Evolutionary conservation across 2,113 vertebrate genomes (phyloP).

Genomic region (Gila orcuttii): DNA sequence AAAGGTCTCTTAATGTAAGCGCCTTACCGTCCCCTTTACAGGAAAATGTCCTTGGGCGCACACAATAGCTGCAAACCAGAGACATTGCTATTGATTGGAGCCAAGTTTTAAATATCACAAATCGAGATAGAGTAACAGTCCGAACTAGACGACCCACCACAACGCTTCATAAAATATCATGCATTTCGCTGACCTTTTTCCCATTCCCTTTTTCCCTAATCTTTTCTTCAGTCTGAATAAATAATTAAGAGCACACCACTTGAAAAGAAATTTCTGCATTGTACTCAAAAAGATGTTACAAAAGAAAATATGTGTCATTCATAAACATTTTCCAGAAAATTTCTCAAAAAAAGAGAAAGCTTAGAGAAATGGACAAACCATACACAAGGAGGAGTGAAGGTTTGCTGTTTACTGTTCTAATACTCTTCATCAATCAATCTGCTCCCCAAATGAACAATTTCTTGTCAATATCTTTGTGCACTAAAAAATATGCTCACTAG

Average conservation of each 20-base stretch:
- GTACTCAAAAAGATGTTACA: neutral
- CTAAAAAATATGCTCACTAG: neutral
- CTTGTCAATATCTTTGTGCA: neutral
- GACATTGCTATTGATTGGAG: slow-evolving; percentile 68
- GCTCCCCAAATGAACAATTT: neutral
- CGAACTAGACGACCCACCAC: slow-evolving; percentile 70
- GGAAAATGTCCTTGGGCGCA: slow-evolving; percentile 76
- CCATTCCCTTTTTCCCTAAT: neutral
- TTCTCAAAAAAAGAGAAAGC: neutral
- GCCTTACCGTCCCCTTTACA: slow-evolving; percentile 69
- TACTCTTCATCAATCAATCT: neutral
- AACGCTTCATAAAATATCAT: slow-evolving; percentile 68
- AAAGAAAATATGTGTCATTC: neutral
- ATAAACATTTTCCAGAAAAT: neutral
- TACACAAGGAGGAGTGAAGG: neutral
- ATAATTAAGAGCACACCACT: neutral
- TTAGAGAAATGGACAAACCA: neutral
- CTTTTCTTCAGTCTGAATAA: slow-evolving; percentile 11
- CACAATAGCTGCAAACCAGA: slow-evolving; percentile 66
- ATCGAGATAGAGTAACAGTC: slow-evolving; percentile 63
- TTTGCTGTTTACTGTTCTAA: neutral
- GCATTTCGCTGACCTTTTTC: slow-evolving; percentile 56
- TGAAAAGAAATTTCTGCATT: neutral
- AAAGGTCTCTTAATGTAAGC: slow-evolving; percentile 71
- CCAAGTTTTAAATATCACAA: slow-evolving; percentile 76